These are phyloP conservation scores for Agonopterix alstromeriana DNA, from an alignment of 2,888 invertebrate species.

Conservation along the genomic window DNA sequence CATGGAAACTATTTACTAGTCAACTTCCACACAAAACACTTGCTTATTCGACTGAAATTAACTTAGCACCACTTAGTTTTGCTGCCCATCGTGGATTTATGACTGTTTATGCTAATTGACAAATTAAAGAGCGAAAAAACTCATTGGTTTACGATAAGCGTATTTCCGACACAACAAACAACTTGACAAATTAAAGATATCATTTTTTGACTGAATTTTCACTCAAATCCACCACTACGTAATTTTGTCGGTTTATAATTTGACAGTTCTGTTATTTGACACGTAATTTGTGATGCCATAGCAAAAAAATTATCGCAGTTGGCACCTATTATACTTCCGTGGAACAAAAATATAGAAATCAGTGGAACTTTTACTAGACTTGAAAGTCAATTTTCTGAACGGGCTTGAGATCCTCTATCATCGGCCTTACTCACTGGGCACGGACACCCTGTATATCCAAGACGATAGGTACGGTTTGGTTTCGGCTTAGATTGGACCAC, in stretches of 20 bases:
- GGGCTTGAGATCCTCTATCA: too few species aligned
- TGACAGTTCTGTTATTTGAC: not conserved
- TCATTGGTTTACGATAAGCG: slow-evolving; percentile 6
- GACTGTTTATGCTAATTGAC: slow-evolving; percentile 10
- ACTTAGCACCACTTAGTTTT: slow-evolving; percentile 12
- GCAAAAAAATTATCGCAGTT: not conserved
- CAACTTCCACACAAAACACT: not conserved
- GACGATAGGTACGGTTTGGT: too few species aligned
- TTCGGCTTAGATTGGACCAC: too few species aligned
- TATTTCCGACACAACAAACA: slow-evolving; percentile 6
- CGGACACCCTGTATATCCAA: too few species aligned
- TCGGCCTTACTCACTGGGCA: too few species aligned
- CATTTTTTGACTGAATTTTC: not conserved
- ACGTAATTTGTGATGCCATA: slow-evolving; percentile 1
- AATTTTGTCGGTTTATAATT: slow-evolving; percentile 2
- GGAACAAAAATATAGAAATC: too few species aligned
- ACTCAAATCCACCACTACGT: not conserved
- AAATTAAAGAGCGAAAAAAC: slow-evolving; percentile 8
- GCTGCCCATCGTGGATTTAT: slow-evolving; percentile 17
- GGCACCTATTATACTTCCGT: too few species aligned
- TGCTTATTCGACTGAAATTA: not conserved
- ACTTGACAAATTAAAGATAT: not conserved
- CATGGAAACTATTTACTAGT: slow-evolving; percentile 34
- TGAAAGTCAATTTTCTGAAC: too few species aligned
- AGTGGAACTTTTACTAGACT: too few species aligned